Base-by-base conservation (phyloP, 1,140 invertebrate genomes). In the Solenopsis invicta region DNA sequence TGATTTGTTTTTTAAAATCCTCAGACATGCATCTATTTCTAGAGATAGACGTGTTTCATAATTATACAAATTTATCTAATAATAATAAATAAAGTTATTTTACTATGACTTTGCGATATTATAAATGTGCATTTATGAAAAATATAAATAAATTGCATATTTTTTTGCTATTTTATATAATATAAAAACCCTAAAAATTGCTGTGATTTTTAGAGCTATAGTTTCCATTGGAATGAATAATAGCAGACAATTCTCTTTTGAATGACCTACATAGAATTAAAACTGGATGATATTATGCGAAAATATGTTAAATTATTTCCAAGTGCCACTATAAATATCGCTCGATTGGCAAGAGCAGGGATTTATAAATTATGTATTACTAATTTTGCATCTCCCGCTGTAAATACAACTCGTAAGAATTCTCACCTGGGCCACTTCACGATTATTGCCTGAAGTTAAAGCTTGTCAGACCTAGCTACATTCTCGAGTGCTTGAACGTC, bases 291-390 rank as follows among this genome's bases (percentile, higher is more conserved):
- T 41, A n/a, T 41, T 21, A 8, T 9, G 16, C 16, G 24, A 64
- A 64, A 45, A 64, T 24, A 62, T 29, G 13, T 59, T 34, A 45
- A 77, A 29, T 64, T 64, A 77, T 3, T 29, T 24, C 13, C n/a
- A 48, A 66, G 18, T 34, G 37, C 10, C 10, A 48, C 8, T 5
- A 18, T 61, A 67, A 80, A 81, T 81, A 69, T 56, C 13, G 6
- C 41, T 18, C 29, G 34, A 45, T 82, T 72, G 29, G 16, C 24
- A 45, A 41, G 37, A 21, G 29, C 37, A 59, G 9, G 12, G 3
- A 45, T 34, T 61, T 56, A 82, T 82, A 74, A 74, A 82, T 84
- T 59, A 84, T 75, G 69, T 62, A 75, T 84, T 48, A 18, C 41
- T 13, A 61, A 13, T 24, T 84, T 84, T 34, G 80, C 80, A 37